Conservation (phyloP, 2,113 vertebrate species). For the Thalassarche chlororhynchos region DNA sequence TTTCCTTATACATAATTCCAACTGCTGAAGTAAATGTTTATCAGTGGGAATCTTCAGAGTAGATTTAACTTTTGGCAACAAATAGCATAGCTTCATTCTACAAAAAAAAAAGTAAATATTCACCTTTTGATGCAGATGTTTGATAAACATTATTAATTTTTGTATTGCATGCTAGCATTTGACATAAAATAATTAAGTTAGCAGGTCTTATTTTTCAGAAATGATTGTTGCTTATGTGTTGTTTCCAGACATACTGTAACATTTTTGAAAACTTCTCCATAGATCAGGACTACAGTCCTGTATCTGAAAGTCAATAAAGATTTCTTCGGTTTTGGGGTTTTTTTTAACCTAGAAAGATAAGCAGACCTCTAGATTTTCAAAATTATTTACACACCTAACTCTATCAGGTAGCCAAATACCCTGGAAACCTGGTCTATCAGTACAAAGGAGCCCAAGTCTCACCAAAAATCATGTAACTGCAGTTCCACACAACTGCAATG, state of each 20-base stretch:
- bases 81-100: slow-evolving; percentile 89
- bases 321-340: background rate
- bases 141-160: background rate
- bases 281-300: background rate
- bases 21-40: slow-evolving; percentile 90
- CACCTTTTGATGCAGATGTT: background rate
- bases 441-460: background rate
- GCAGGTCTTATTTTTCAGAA: background rate
- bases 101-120: background rate
- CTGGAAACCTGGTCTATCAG: background rate
- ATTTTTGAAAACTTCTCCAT: background rate
- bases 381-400: background rate
- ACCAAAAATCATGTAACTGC: background rate
- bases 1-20: slow-evolving; percentile 91
- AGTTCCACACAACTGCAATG: background rate
- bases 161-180: background rate
- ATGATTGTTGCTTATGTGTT: background rate
- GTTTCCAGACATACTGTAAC: background rate
- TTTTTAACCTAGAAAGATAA: background rate
- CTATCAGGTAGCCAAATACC: background rate
- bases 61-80: slow-evolving; percentile 90
- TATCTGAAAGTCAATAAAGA: background rate
- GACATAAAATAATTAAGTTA: background rate
- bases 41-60: slow-evolving; percentile 88
- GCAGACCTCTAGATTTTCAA: background rate